phyloP scores from a whole-genome alignment of 2,888 invertebrate genomes.

The Tenthredo amoena region DNA sequence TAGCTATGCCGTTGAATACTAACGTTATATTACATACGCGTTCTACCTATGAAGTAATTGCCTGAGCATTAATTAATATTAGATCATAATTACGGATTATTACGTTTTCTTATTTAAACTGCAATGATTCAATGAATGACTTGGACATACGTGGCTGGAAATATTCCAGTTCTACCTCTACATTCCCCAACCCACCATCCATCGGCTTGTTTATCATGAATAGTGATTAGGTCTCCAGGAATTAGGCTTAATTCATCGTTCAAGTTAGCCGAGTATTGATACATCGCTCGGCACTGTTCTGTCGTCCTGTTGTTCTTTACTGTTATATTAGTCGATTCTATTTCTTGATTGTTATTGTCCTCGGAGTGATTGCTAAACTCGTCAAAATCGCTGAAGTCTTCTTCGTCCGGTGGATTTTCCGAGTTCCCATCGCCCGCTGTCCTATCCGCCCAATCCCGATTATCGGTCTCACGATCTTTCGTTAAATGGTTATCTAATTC shows the following conservation, averaged over 20 bases:
- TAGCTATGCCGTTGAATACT: constrained; percentile 1
- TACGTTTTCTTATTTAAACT: not conserved
- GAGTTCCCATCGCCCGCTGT: constrained; percentile 92
- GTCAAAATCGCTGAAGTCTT: constrained; percentile 87
- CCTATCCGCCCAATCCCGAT: constrained; percentile 86
- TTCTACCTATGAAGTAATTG: constrained; percentile 14
- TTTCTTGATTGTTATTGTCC: constrained; percentile 77
- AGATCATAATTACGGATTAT: not conserved
- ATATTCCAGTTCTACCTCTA: constrained; percentile 92
- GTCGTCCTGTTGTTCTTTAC: constrained; percentile 58
- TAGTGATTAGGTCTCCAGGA: constrained; percentile 91
- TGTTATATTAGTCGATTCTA: constrained; percentile 65
- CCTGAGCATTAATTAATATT: constrained; percentile 10
- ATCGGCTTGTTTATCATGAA: constrained; percentile 94
- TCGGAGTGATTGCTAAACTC: constrained; percentile 76
- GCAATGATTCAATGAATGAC: constrained; percentile 80
- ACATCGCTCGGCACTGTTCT: constrained; percentile 88
- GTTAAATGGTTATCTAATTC: constrained; percentile 67
- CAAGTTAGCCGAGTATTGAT: constrained; percentile 92
- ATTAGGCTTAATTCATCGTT: constrained; percentile 89
- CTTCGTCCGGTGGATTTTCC: constrained; percentile 84
- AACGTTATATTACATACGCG: not conserved
- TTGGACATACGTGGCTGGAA: constrained; percentile 96
- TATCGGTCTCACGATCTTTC: constrained; percentile 70
- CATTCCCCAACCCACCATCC: constrained; percentile 98